Evolutionary conservation across 2,113 vertebrate species (phyloP).

Genomic region (Sorex araneus): DNA sequence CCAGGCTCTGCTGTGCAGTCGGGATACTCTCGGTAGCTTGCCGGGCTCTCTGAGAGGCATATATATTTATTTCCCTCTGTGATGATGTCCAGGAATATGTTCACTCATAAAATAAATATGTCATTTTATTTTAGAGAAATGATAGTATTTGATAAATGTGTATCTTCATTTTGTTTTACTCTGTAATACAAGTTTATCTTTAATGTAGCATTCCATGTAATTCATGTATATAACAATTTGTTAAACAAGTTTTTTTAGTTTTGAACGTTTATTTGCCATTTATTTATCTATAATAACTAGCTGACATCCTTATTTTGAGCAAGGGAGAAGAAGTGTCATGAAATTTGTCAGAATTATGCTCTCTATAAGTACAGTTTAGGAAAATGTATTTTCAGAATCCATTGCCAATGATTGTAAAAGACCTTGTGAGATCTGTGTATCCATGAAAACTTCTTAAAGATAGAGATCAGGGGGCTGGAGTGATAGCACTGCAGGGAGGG

Average conservation of each 20-base stretch:
- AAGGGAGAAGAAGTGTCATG: not conserved
- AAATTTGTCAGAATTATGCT: constrained; percentile 32
- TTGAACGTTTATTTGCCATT: not conserved
- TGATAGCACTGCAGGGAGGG: too few relatives aligned
- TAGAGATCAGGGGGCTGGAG: too few relatives aligned
- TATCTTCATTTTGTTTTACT: constrained; percentile 3
- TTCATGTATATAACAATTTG: not conserved
- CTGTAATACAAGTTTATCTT: not conserved
- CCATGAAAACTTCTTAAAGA: not conserved
- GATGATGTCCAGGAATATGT: too few relatives aligned
- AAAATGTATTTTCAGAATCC: constrained; percentile 22
- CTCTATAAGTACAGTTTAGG: not conserved
- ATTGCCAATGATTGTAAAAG: constrained; percentile 33
- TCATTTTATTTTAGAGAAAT: constrained; percentile 23
- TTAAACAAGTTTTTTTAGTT: not conserved
- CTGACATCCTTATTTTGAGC: constrained; percentile 58
- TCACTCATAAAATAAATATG: too few relatives aligned
- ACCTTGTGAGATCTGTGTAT: not conserved
- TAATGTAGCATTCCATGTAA: constrained; percentile 7
- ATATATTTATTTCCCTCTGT: too few relatives aligned
- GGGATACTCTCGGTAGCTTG: too few relatives aligned
- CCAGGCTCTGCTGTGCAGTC: too few relatives aligned
- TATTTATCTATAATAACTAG: not conserved
- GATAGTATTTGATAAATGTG: not conserved
- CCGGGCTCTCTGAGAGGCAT: too few relatives aligned